Evolutionary conservation across 1,140 invertebrate genomes (phyloP).

Genomic region (Trichogramma pretiosum): DNA sequence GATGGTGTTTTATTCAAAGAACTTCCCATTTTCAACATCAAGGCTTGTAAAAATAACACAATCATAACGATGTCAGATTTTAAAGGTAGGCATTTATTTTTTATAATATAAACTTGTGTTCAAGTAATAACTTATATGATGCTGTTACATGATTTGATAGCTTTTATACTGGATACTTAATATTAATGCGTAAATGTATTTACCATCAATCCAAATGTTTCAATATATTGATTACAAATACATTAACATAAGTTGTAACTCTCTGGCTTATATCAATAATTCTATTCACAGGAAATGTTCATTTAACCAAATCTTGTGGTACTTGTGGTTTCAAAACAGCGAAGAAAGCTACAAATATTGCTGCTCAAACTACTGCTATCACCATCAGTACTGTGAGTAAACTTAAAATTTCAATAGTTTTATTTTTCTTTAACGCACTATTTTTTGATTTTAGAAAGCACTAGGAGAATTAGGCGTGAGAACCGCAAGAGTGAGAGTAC

Average conservation of each 20-base stretch:
- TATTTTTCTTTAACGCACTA: too few relatives aligned
- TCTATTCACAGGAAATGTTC: constrained; percentile 45
- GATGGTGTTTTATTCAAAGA: constrained; percentile 69
- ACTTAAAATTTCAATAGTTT: constrained; percentile 14
- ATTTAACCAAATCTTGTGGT: constrained; percentile 64
- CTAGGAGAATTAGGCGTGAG: constrained; percentile 61
- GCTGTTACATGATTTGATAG: too few relatives aligned
- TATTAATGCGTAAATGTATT: too few relatives aligned
- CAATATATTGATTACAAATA: too few relatives aligned
- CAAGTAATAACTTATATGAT: too few relatives aligned
- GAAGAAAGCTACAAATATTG: constrained; percentile 90
- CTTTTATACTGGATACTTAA: too few relatives aligned
- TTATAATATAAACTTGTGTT: too few relatives aligned
- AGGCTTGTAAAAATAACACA: constrained; percentile 78
- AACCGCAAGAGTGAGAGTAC: constrained; percentile 64
- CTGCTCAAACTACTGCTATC: constrained; percentile 86
- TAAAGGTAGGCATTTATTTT: constrained; percentile 49
- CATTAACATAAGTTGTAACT: neutral
- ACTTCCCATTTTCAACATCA: constrained; percentile 73
- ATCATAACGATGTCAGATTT: constrained; percentile 65
- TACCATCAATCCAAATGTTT: too few relatives aligned
- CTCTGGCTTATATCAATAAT: too few relatives aligned
- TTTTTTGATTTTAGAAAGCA: constrained; percentile 68
- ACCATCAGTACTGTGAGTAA: constrained; percentile 58
- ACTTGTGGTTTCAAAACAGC: constrained; percentile 92